A percentile compares a stretch with the other conserved stretches of the same genome.
These are phyloP conservation scores for Zosterops lateralis DNA, from an alignment of 2,113 vertebrate species.

Conservation along the genomic window DNA sequence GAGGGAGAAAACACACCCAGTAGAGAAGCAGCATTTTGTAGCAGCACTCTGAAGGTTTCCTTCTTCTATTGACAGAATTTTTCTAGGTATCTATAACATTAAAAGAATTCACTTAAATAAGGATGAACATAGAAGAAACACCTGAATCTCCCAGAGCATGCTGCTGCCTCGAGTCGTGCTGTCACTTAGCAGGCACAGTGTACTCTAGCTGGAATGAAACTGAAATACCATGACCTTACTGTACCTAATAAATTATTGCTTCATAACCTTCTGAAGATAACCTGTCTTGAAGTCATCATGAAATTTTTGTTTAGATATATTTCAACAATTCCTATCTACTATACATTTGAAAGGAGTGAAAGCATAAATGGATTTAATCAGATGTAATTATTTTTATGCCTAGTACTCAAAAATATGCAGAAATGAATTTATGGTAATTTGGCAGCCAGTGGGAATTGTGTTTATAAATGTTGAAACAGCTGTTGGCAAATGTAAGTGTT, in stretches of 20 bases:
- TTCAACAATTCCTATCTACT: slow-evolving; percentile 63
- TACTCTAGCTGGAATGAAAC: slow-evolving; percentile 20
- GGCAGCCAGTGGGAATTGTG: slow-evolving; percentile 68
- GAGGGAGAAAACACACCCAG: not conserved
- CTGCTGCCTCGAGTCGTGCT: not conserved
- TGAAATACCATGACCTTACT: not conserved
- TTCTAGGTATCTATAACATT: not conserved
- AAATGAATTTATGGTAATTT: slow-evolving; percentile 77
- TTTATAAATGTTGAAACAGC: slow-evolving; percentile 76
- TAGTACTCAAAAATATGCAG: slow-evolving; percentile 65
- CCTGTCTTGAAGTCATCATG: not conserved
- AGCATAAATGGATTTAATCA: slow-evolving; percentile 74
- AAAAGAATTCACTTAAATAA: not conserved
- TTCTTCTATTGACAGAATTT: not conserved
- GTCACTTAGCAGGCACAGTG: not conserved
- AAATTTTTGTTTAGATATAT: slow-evolving; percentile 63
- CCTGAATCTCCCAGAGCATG: not conserved
- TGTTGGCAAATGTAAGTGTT: slow-evolving; percentile 69
- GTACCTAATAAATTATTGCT: slow-evolving; percentile 8
- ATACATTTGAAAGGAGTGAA: slow-evolving; percentile 68
- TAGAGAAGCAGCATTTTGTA: not conserved
- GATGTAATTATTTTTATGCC: slow-evolving; percentile 74
- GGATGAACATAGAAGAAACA: not conserved
- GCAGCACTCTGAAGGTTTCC: not conserved
- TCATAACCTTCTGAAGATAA: slow-evolving; percentile 22